Base-by-base conservation (phyloP, 92 coral and sea anemone species). In the Parazoanthus atlanticus region DNA sequence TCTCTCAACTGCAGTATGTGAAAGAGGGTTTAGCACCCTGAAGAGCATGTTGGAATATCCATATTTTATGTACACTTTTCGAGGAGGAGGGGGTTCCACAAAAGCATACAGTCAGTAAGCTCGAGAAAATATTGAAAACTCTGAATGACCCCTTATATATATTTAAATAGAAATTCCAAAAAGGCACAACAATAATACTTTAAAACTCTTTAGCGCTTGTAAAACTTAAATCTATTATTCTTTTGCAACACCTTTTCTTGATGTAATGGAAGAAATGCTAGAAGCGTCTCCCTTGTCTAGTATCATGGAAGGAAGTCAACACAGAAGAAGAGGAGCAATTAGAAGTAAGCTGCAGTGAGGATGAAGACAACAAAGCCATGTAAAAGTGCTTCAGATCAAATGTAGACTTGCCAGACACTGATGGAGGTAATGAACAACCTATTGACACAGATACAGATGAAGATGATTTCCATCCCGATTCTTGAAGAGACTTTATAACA, bases 11-110 rank as follows among this genome's bases (percentile, higher is more conserved):
- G 91, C 91, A 74, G 67, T 49, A 79, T 88, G 91, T 88, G 91
- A 88, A 81, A 74, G 90, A 88, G 91, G 91, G n/a, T 88, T 88
- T 87, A 36, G 82, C 81, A 78, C 81, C 52, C 72, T 76, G 90
- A 78, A 87, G 69, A 86, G 84, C n/a, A n/a, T n/a, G n/a, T n/a
- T n/a, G n/a, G n/a, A n/a, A n/a, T n/a, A n/a, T n/a, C n/a, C n/a
- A n/a, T n/a, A n/a, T n/a, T n/a, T n/a, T n/a, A n/a, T n/a, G n/a
- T n/a, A n/a, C n/a, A n/a, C n/a, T n/a, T n/a, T n/a, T n/a, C n/a
- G n/a, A n/a, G n/a, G n/a, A n/a, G n/a, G n/a, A n/a, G n/a, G n/a
- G n/a, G n/a, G n/a, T n/a, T n/a, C n/a, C n/a, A n/a, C n/a, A n/a
- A n/a, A n/a, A n/a, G n/a, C n/a, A n/a, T n/a, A n/a, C n/a, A n/a